Evolutionary conservation across 1,140 invertebrate genomes (phyloP).

Genomic region (Drusus annulatus): DNA sequence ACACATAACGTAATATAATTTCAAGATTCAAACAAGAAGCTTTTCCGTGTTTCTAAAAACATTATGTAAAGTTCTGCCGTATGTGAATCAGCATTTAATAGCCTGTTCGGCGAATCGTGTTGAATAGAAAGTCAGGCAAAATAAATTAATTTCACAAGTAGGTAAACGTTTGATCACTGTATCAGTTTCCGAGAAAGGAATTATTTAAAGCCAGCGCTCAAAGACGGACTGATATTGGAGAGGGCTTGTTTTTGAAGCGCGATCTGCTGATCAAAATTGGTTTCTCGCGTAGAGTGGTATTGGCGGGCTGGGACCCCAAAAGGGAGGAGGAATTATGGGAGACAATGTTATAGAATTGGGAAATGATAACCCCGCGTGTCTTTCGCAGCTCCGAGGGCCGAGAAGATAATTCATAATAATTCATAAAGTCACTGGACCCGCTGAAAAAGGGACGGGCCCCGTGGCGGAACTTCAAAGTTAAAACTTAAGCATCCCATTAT

Average conservation of each 20-base stretch:
- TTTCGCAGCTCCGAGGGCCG: slow-evolving; percentile 7
- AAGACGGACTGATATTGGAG: slow-evolving; percentile 17
- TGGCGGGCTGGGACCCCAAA: neutral
- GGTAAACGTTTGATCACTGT: neutral
- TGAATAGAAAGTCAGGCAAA: too few relatives aligned
- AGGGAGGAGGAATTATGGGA: too few relatives aligned
- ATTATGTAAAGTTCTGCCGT: too few relatives aligned
- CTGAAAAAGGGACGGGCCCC: neutral
- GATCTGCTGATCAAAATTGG: slow-evolving; percentile 21
- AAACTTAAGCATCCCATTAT: too few relatives aligned
- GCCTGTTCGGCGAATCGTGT: too few relatives aligned
- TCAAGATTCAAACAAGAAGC: too few relatives aligned
- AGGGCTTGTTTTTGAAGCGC: slow-evolving; percentile 14
- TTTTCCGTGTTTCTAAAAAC: too few relatives aligned
- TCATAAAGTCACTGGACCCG: slow-evolving; percentile 20
- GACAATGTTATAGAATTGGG: too few relatives aligned
- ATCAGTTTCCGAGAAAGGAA: neutral
- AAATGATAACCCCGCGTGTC: slow-evolving; percentile 11
- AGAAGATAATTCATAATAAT: slow-evolving; percentile 37
- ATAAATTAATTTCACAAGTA: too few relatives aligned
- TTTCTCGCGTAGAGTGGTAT: neutral
- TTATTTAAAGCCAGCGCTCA: neutral
- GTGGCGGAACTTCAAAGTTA: neutral
- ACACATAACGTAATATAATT: too few relatives aligned
- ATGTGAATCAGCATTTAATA: too few relatives aligned